These are phyloP conservation scores for Scytalopus superciliaris DNA, from an alignment of 2,113 vertebrate species.

Conservation along the genomic window DNA sequence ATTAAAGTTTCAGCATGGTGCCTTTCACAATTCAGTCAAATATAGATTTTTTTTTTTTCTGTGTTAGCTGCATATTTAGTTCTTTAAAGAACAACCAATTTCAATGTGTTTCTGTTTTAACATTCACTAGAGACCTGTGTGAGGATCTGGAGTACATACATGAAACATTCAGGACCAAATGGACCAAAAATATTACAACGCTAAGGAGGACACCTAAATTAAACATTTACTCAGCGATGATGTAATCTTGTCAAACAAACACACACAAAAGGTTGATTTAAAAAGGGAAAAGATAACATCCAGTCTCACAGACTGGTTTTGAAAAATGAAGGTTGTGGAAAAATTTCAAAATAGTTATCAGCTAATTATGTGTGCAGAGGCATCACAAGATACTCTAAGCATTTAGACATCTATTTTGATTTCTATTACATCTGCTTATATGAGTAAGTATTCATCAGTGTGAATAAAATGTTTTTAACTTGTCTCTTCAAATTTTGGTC, in stretches of 20 bases:
- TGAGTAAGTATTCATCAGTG: neutral
- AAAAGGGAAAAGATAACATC: slow-evolving; percentile 18
- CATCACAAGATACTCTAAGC: neutral
- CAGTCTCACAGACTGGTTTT: neutral
- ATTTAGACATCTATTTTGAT: slow-evolving; percentile 21
- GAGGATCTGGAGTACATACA: slow-evolving; percentile 42
- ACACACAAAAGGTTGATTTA: neutral
- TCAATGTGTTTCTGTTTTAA: slow-evolving; percentile 20
- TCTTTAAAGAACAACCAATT: slow-evolving; percentile 49
- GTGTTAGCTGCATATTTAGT: slow-evolving; percentile 22
- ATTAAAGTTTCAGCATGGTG: slow-evolving; percentile 36
- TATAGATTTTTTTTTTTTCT: slow-evolving; percentile 11
- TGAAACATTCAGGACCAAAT: slow-evolving; percentile 66
- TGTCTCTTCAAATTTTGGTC: neutral
- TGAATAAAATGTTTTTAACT: neutral
- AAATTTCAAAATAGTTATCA: slow-evolving; percentile 7
- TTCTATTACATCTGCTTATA: neutral
- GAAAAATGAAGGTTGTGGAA: slow-evolving; percentile 12
- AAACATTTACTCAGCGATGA: slow-evolving; percentile 65
- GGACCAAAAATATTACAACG: slow-evolving; percentile 58
- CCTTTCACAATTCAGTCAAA: slow-evolving; percentile 31
- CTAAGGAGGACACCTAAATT: slow-evolving; percentile 59
- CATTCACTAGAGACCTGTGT: slow-evolving; percentile 5
- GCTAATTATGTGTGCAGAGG: neutral
- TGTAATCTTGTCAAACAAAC: slow-evolving; percentile 48